A percentile compares a stretch with the other conserved stretches of the same genome.
Evolutionary conservation across 1,140 invertebrate species (phyloP).

Genomic region (Drosophila sp.): DNA sequence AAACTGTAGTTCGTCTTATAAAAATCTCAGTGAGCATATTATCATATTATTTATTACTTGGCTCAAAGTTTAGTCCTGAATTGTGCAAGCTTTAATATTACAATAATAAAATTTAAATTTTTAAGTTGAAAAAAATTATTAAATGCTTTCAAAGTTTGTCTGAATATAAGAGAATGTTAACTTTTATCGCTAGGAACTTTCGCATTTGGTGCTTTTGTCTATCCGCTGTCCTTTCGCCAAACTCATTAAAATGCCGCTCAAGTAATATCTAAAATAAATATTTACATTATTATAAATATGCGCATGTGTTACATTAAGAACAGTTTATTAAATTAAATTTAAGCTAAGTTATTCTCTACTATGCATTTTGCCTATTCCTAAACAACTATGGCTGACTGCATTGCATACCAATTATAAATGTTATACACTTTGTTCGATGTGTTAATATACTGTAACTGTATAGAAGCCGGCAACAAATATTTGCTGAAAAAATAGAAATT

Average conservation of each 20-base stretch:
- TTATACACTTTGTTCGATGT: conserved; percentile 45
- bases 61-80: not conserved
- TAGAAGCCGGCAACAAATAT: conserved; percentile 70
- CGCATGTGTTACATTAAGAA: conserved; percentile 56
- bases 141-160: not conserved
- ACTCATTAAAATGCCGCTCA: conserved; percentile 38
- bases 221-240: conserved; percentile 54
- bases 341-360: conserved; percentile 18
- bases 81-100: not conserved
- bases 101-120: not conserved
- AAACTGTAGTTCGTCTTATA: not conserved
- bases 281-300: conserved; percentile 32
- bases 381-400: conserved; percentile 50
- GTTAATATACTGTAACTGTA: conserved; percentile 70
- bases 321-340: conserved; percentile 31
- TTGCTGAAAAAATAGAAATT: conserved; percentile 36
- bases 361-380: conserved; percentile 30
- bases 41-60: not conserved
- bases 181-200: conserved; percentile 9
- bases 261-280: conserved; percentile 44
- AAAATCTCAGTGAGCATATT: not conserved
- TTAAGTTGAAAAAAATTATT: conserved; percentile 1
- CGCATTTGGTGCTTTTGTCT: conserved; percentile 69
- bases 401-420: conserved; percentile 57
- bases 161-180: not conserved